Conservation (phyloP, 2,888 invertebrate species). For the Disparrhopalites patrizii region DNA sequence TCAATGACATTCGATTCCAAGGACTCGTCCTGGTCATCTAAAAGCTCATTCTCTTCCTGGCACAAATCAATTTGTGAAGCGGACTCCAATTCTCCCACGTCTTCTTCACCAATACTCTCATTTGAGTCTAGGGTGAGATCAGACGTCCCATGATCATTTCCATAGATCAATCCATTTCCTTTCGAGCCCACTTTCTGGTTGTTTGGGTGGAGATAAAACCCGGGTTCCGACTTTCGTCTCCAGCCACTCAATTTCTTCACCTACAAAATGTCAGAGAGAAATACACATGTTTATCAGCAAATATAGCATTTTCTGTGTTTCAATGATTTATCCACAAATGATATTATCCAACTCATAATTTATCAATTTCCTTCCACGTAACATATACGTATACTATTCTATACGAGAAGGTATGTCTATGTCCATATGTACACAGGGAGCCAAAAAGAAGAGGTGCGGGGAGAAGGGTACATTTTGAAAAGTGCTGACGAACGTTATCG, state of each 20-base stretch:
- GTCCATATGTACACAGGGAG: too few species aligned
- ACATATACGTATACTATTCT: too few species aligned
- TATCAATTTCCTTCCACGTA: too few species aligned
- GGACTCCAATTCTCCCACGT: slow-evolving; percentile 33
- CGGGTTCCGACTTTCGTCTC: slow-evolving; percentile 48
- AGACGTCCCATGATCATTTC: slow-evolving; percentile 36
- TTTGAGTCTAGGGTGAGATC: slow-evolving; percentile 47
- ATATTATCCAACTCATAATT: too few species aligned
- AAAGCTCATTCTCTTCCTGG: slow-evolving; percentile 37
- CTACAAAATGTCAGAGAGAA: slow-evolving; percentile 31
- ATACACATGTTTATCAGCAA: too few species aligned
- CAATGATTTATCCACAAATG: too few species aligned
- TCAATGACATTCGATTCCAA: slow-evolving; percentile 39
- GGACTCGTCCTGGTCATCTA: slow-evolving; percentile 38
- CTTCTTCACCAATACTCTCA: slow-evolving; percentile 47
- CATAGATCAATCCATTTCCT: slow-evolving; percentile 26
- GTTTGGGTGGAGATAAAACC: slow-evolving; percentile 40
- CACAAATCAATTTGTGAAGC: slow-evolving; percentile 44
- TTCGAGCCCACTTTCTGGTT: slow-evolving; percentile 32
- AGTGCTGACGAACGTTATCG: too few species aligned
- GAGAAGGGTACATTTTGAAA: too few species aligned
- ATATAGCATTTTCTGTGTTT: too few species aligned
- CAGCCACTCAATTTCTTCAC: slow-evolving; percentile 48
- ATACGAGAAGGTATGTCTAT: too few species aligned
- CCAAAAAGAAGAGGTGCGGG: too few species aligned